Conservation (phyloP, 2,797 vertebrate species). For the Cirrhinus molitorella region DNA sequence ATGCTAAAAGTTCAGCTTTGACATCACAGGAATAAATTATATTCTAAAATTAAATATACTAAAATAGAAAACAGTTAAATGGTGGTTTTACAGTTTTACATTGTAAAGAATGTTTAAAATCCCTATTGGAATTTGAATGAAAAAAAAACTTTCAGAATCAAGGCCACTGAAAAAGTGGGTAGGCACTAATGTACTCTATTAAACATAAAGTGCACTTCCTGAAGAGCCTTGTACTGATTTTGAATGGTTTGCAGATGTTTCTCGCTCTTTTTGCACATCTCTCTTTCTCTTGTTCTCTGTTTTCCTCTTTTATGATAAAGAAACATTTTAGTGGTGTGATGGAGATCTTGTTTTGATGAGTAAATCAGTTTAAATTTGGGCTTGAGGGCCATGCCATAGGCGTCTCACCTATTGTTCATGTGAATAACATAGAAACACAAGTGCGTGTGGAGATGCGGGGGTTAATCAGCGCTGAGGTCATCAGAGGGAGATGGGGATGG, state of each 20-base stretch:
- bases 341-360: slow-evolving; percentile 37
- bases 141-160: neutral
- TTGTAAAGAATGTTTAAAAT: no score
- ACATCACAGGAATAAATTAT: no score
- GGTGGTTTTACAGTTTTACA: no score
- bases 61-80: no score
- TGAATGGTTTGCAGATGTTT: slow-evolving; percentile 12
- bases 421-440: neutral
- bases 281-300: neutral
- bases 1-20: no score
- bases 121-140: neutral
- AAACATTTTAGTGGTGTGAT: slow-evolving; percentile 19
- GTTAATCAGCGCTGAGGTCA: slow-evolving; percentile 56
- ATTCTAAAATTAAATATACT: no score
- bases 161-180: neutral
- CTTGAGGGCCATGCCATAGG: neutral
- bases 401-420: slow-evolving; percentile 44
- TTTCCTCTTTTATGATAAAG: slow-evolving; percentile 32
- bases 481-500: slow-evolving; percentile 46
- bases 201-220: neutral
- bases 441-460: slow-evolving; percentile 14
- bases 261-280: slow-evolving; percentile 1
- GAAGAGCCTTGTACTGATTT: slow-evolving; percentile 3
- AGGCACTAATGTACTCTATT: neutral
- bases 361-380: slow-evolving; percentile 50